These are phyloP conservation scores for Pheosia tremula DNA, from an alignment of 2,888 invertebrate species.

Conservation along the genomic window DNA sequence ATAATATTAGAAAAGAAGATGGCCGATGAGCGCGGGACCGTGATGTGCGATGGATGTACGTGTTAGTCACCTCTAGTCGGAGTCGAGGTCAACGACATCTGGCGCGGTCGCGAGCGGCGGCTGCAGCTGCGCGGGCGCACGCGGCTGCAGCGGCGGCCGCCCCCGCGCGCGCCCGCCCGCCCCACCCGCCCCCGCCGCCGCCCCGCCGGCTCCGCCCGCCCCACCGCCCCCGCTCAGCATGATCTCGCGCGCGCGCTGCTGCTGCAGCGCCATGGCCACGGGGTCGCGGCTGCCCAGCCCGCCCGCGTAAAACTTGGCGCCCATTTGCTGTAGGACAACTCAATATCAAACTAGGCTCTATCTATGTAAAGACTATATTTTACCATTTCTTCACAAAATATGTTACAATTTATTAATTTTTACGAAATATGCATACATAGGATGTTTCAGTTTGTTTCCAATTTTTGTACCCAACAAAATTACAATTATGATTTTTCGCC, in stretches of 20 bases:
- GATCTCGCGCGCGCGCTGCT: slow-evolving; percentile 76
- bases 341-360: neutral
- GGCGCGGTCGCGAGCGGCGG: slow-evolving; percentile 29
- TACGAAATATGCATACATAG: too few relatives aligned
- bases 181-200: slow-evolving; percentile 12
- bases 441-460: too few relatives aligned
- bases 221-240: slow-evolving; percentile 59
- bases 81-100: slow-evolving; percentile 76
- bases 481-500: too few relatives aligned
- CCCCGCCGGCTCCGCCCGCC: slow-evolving; percentile 30
- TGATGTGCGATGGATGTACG: neutral
- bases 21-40: too few relatives aligned
- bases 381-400: too few relatives aligned
- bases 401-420: too few relatives aligned
- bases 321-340: slow-evolving; percentile 55
- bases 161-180: slow-evolving; percentile 46
- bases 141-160: slow-evolving; percentile 54
- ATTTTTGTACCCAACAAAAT: too few relatives aligned
- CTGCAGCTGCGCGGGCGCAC: slow-evolving; percentile 35
- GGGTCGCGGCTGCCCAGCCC: slow-evolving; percentile 82
- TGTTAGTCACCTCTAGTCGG: slow-evolving; percentile 49
- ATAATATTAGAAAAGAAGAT: too few relatives aligned
- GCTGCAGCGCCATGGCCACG: slow-evolving; percentile 78
- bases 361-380: neutral
- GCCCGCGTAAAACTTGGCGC: slow-evolving; percentile 80